phyloP scores from a whole-genome alignment of 2,113 vertebrate genomes.

The Myodes glareolus region DNA sequence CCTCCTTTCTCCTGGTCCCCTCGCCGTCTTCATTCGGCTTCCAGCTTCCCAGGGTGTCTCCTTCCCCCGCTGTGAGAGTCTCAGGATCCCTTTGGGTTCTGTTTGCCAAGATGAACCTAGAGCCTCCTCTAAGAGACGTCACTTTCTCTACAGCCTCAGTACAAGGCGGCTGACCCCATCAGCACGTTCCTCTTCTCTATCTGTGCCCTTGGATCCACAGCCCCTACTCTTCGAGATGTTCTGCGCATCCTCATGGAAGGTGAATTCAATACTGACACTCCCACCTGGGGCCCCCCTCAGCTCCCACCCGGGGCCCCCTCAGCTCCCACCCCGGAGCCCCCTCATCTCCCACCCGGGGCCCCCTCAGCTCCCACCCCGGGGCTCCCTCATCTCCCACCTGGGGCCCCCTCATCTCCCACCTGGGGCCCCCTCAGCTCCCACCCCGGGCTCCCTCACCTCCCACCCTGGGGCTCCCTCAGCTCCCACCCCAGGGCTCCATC shows the following conservation, averaged over 20 bases:
- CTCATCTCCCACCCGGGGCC: no score
- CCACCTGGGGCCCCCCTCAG: no score
- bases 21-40: background rate
- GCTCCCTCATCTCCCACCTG: no score
- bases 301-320: no score
- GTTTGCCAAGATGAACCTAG: background rate
- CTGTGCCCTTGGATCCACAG: slow-evolving; percentile 95
- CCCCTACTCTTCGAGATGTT: slow-evolving; percentile 96
- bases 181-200: slow-evolving; percentile 98
- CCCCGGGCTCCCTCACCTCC: no score
- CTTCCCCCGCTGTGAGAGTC: background rate
- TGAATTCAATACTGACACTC: slow-evolving; percentile 57
- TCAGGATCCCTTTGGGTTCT: background rate
- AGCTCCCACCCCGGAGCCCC: no score
- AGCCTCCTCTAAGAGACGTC: background rate
- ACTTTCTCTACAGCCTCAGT: slow-evolving; percentile 91
- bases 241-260: slow-evolving; percentile 98
- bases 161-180: slow-evolving; percentile 96
- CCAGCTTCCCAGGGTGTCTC: background rate
- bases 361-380: no score
- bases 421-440: no score
- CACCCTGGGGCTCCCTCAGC: no score
- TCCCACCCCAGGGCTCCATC: background rate
- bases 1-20: background rate
- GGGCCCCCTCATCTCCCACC: no score